A percentile compares a stretch with the other conserved stretches of the same genome.
Evolutionary conservation across 2,113 vertebrate species (phyloP).

Genomic region (Pterocles gutturalis): DNA sequence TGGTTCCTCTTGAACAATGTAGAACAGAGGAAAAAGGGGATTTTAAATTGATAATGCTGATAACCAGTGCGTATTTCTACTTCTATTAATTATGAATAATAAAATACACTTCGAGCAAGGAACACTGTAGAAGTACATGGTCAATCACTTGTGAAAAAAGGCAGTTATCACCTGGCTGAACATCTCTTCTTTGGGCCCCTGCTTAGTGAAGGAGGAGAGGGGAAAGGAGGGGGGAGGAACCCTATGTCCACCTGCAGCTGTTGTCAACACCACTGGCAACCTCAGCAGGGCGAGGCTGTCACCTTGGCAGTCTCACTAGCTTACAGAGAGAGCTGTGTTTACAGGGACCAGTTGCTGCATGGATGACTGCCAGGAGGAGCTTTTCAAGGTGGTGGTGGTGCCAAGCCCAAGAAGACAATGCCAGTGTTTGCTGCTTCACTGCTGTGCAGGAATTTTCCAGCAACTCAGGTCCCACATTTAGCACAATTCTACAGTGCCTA

Average conservation of each 20-base stretch:
- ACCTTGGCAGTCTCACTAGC: not conserved
- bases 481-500: not conserved
- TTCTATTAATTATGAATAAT: not conserved
- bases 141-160: not conserved
- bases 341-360: not conserved
- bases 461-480: not conserved
- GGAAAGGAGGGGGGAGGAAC: not conserved
- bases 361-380: not conserved
- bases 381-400: not conserved
- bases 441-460: not conserved
- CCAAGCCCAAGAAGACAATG: not conserved
- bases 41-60: not conserved
- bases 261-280: not conserved
- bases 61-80: not conserved
- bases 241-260: not conserved
- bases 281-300: not conserved
- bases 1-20: not conserved
- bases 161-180: not conserved
- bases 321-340: not conserved
- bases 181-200: rapidly evolving
- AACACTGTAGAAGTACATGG: not conserved
- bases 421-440: rapidly evolving
- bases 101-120: not conserved
- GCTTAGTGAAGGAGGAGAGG: not conserved
- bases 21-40: not conserved